A percentile compares a stretch with the other conserved stretches of the same genome.
These are phyloP conservation scores for Ariolimax columbianus DNA, from an alignment of 2,888 invertebrate genomes.

Conservation along the genomic window DNA sequence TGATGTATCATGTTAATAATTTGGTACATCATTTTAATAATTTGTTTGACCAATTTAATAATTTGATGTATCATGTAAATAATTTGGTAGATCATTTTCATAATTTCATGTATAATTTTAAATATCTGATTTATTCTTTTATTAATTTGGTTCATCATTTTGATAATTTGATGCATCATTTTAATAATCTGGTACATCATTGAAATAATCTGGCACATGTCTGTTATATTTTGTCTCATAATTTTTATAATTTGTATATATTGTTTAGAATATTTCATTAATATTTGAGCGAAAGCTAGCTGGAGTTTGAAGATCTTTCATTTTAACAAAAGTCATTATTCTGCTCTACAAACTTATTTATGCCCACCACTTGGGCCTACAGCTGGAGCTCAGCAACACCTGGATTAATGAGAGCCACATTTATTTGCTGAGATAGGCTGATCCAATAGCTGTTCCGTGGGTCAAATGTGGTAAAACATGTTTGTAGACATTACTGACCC, in stretches of 20 bases:
- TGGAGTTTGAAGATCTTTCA: conserved; percentile 22
- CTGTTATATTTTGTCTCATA: no score
- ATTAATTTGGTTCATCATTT: not conserved
- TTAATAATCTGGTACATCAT: not conserved
- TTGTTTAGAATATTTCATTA: no score
- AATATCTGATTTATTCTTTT: not conserved
- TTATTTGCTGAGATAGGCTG: not conserved
- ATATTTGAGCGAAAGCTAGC: not conserved
- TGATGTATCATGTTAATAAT: not conserved
- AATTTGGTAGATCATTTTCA: not conserved
- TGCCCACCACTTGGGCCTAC: not conserved
- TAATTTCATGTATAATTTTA: not conserved
- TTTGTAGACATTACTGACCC: not conserved
- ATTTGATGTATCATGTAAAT: not conserved
- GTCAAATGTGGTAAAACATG: not conserved
- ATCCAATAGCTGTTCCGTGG: not conserved
- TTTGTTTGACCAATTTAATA: not conserved
- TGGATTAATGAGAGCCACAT: not conserved
- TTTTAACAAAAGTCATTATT: not conserved
- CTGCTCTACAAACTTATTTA: not conserved
- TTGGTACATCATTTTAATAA: not conserved
- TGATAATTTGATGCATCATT: not conserved
- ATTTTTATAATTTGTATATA: no score
- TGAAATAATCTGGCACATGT: not conserved
- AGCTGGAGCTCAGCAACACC: not conserved